Evolutionary conservation across 1,140 invertebrate genomes (phyloP).

Genomic region (Drosophila lini): DNA sequence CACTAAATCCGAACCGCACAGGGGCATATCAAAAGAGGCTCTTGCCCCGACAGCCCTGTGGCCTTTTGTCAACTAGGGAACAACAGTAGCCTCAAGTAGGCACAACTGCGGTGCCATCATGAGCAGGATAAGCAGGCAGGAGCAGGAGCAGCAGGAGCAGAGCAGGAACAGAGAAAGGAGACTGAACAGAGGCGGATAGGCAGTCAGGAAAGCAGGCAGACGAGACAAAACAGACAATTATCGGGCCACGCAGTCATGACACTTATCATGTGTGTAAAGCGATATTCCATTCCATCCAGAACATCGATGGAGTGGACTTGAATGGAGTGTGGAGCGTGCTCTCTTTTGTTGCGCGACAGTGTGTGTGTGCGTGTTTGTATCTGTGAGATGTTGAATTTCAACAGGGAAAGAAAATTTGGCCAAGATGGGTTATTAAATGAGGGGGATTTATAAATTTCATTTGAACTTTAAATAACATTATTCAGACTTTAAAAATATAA

Average conservation of each 20-base stretch:
- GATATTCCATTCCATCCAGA: conserved; percentile 54
- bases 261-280: conserved; percentile 72
- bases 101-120: conserved; percentile 39
- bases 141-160: conserved; percentile 5
- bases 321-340: conserved; percentile 53
- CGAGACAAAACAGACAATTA: conserved; percentile 72
- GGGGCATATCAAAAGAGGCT: conserved; percentile 22
- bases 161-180: conserved; percentile 7
- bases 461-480: too few relatives aligned
- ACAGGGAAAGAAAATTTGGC: background rate
- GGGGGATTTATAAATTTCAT: too few relatives aligned
- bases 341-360: conserved; percentile 31
- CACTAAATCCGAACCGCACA: conserved; percentile 38
- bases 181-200: conserved; percentile 23
- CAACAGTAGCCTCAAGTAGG: conserved; percentile 45
- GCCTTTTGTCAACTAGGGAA: conserved; percentile 40
- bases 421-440: background rate
- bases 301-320: conserved; percentile 49
- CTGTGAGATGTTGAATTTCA: conserved; percentile 17
- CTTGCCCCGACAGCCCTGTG: conserved; percentile 6
- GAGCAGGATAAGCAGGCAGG: conserved; percentile 38
- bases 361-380: conserved; percentile 3
- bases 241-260: conserved; percentile 50
- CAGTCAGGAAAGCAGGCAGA: conserved; percentile 32
- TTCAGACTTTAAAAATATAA: too few relatives aligned